These are phyloP conservation scores for Tinea semifulvella DNA, from an alignment of 2,888 invertebrate genomes.

Conservation along the genomic window DNA sequence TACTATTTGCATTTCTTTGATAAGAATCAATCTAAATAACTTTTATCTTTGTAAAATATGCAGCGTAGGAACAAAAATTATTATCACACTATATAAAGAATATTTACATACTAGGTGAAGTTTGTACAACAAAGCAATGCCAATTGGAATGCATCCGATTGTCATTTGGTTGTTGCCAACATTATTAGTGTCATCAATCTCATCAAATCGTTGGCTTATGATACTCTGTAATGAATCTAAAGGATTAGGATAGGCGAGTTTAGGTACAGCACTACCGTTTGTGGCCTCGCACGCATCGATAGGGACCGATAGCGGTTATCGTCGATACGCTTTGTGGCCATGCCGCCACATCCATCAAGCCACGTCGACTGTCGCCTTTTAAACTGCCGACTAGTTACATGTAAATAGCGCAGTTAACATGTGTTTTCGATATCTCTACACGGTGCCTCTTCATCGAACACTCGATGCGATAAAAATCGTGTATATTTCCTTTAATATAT, in stretches of 20 bases:
- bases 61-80: no score
- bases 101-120: no score
- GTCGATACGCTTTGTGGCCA: constrained; percentile 53
- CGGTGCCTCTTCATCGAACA: constrained; percentile 49
- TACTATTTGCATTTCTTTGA: constrained; percentile 4
- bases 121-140: no score
- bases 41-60: constrained; percentile 2
- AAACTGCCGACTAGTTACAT: constrained; percentile 37
- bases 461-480: constrained; percentile 41
- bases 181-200: constrained; percentile 16
- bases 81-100: no score
- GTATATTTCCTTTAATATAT: constrained; percentile 43
- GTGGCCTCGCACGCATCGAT: constrained; percentile 15
- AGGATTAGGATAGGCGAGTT: constrained; percentile 30
- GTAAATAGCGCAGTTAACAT: constrained; percentile 56
- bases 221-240: constrained; percentile 12
- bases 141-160: neutral
- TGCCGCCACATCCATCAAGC: constrained; percentile 62
- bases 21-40: neutral
- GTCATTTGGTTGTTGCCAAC: neutral
- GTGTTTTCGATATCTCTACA: constrained; percentile 52
- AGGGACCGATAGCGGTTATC: constrained; percentile 43
- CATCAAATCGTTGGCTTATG: constrained; percentile 6
- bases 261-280: constrained; percentile 12
- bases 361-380: constrained; percentile 37